Base-by-base conservation (phyloP, 2,888 invertebrate species). In the Caenorhabditis auriculariae region DNA sequence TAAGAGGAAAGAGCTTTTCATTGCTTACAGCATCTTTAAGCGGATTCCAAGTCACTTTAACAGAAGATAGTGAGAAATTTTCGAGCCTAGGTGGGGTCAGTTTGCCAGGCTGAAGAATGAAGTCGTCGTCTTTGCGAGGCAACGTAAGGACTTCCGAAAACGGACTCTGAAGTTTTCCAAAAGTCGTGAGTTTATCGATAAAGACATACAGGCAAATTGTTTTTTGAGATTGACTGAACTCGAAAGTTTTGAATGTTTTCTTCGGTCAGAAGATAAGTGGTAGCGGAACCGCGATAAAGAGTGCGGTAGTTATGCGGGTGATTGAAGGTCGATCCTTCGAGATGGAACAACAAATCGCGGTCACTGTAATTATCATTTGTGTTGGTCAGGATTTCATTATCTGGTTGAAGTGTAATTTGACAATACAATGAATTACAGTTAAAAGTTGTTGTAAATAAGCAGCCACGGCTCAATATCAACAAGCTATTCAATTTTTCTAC, bases 171-270 rank as follows among this genome's bases (percentile, higher is more conserved):
- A 57, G 21, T 23, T 26, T 26, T n/a, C n/a, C n/a, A n/a, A n/a
- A n/a, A n/a, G n/a, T n/a, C n/a, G n/a, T n/a, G n/a, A n/a, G n/a
- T n/a, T 26, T 15, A 29, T 21, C 4, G 6, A 5, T 7, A 41
- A 49, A 4, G 4, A 26, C 42, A 9, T 46, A 53, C 51, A 44
- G 35, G 41, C 9, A 55, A 45, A 15, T 39, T 54, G 38, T 49
- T 58, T 32, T 58, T 58, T 39, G 57, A 49, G 27, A 61, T 42
- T 21, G 59, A 49, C 29, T 64, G 62, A 3, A 73, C 64, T 12
- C 76, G 61, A 46, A 76, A 56, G 23, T 59, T 49, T n/a, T 53
- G 53, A 19, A 74, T 46, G 1, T 63, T 53, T 1, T 66, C 55
- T n/a, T 75, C 76, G 7, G 51, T 39, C 15, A 76, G 38, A 4